Conservation (phyloP, 2,888 invertebrate genomes). For the Ischnura elegans region DNA sequence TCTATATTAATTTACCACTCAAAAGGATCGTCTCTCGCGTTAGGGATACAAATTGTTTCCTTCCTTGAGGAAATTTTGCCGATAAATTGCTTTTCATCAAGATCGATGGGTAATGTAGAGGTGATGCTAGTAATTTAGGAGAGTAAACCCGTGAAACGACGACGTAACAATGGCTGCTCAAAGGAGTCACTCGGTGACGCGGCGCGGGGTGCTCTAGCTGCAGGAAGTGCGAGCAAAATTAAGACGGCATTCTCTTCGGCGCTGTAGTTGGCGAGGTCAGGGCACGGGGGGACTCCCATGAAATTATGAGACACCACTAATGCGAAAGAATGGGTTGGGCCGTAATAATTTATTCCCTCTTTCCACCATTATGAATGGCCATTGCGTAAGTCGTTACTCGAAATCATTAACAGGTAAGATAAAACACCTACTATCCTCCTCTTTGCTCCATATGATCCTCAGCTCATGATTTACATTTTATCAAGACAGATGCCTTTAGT, state of each 20-base stretch:
- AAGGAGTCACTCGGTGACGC: not conserved
- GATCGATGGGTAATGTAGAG: not conserved
- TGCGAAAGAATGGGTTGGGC: not conserved
- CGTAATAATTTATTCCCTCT: not conserved
- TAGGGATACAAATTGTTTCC: not conserved
- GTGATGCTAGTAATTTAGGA: not conserved
- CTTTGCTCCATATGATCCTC: not conserved
- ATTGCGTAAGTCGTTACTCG: not conserved
- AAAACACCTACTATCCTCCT: not conserved
- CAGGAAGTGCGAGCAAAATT: not conserved
- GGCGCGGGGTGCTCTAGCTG: too few relatives aligned
- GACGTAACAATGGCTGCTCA: not conserved
- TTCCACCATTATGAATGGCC: not conserved
- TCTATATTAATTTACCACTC: not conserved
- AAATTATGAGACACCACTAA: not conserved
- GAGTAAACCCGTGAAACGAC: not conserved
- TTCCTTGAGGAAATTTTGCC: not conserved
- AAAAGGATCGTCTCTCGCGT: not conserved
- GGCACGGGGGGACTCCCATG: not conserved
- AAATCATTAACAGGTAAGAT: conserved; percentile 23
- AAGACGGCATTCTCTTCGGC: not conserved
- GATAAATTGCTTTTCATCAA: not conserved
- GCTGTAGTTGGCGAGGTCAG: not conserved
- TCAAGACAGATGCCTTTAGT: too few relatives aligned
- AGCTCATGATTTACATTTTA: too few relatives aligned